phyloP scores from a whole-genome alignment of 2,113 vertebrate genomes.

The Dromiciops gliroides region DNA sequence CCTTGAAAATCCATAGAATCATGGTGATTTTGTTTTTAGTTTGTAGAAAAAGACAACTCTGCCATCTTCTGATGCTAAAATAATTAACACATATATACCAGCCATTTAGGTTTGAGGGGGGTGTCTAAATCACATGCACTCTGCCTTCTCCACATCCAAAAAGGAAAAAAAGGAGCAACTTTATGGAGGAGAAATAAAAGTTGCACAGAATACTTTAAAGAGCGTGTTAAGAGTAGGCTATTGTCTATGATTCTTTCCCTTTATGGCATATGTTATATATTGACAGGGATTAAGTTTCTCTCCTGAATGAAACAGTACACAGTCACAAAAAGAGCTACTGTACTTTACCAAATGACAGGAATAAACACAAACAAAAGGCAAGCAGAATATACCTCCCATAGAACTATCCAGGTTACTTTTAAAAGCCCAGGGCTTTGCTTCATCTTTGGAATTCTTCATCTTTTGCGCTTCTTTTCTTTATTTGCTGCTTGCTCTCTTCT shows the following conservation, averaged over 20 bases:
- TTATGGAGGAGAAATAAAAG: conserved; percentile 36
- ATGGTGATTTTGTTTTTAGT: conserved; percentile 12
- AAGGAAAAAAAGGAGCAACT: conserved; percentile 60
- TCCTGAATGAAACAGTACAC: conserved; percentile 79
- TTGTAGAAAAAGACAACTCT: conserved; percentile 42
- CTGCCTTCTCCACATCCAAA: conserved; percentile 50
- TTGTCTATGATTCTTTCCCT: conserved; percentile 67
- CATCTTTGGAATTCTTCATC: conserved; percentile 55
- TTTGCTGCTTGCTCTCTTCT: conserved; percentile 48
- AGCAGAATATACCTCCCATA: conserved; percentile 47
- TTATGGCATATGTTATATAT: conserved; percentile 76
- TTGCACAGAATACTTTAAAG: conserved; percentile 50
- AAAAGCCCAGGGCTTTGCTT: conserved; percentile 51
- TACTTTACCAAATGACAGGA: conserved; percentile 67
- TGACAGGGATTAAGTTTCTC: conserved; percentile 83
- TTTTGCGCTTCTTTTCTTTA: conserved; percentile 70
- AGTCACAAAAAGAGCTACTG: conserved; percentile 78
- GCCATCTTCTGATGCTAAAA: neutral
- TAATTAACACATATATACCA: conserved; percentile 16
- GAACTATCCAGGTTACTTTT: conserved; percentile 58
- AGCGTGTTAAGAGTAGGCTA: conserved; percentile 57
- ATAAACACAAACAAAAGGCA: conserved; percentile 38
- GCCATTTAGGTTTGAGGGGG: neutral
- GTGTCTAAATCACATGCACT: conserved; percentile 21
- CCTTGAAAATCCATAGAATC: conserved; percentile 20